These are phyloP conservation scores for Drosophila trapezifrons DNA, from an alignment of 1,140 invertebrate species.

Conservation along the genomic window DNA sequence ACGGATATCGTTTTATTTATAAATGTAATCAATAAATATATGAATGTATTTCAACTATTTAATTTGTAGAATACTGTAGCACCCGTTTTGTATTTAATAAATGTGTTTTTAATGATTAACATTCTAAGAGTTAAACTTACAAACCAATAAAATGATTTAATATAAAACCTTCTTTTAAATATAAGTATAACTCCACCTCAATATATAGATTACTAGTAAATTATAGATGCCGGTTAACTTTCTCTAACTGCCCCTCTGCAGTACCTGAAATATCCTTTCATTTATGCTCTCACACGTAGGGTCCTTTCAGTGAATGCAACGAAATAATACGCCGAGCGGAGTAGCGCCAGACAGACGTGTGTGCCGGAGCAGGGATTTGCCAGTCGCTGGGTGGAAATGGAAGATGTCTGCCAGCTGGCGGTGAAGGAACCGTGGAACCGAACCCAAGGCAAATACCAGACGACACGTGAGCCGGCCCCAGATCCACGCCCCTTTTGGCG, in stretches of 20 bases:
- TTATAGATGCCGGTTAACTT: no score
- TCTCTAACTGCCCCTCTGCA: not conserved
- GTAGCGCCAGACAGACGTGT: slow-evolving; percentile 30
- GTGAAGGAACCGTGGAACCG: slow-evolving; percentile 7
- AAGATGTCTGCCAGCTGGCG: slow-evolving; percentile 21
- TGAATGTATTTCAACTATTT: no score
- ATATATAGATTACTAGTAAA: no score
- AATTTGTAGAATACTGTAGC: no score
- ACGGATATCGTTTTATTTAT: no score
- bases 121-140: no score
- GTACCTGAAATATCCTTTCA: slow-evolving; percentile 44
- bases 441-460: slow-evolving; percentile 46
- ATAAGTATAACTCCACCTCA: no score
- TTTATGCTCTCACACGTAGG: slow-evolving; percentile 59
- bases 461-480: slow-evolving; percentile 60
- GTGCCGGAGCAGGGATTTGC: slow-evolving; percentile 36
- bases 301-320: slow-evolving; percentile 48
- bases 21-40: no score
- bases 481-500: slow-evolving; percentile 33
- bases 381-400: not conserved
- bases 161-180: no score
- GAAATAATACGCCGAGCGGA: slow-evolving; percentile 62
- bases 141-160: no score
- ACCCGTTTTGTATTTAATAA: no score
- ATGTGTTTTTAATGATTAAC: no score